These are phyloP conservation scores for Mesoligia furuncula DNA, from an alignment of 2,888 invertebrate species.

Conservation along the genomic window DNA sequence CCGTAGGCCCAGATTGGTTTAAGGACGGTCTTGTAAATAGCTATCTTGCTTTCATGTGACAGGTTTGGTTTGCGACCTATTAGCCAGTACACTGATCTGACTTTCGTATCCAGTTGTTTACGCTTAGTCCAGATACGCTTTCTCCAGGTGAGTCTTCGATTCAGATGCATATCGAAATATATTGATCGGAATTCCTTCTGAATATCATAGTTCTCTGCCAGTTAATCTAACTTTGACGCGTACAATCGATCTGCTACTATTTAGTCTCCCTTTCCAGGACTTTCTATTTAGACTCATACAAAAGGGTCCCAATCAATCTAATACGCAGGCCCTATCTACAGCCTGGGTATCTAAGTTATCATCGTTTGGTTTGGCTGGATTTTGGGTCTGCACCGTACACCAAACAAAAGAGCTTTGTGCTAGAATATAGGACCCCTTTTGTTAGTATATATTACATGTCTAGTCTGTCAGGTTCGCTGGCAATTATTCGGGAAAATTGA, in stretches of 20 bases:
- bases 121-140: too few relatives aligned
- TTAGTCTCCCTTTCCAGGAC: constrained; percentile 10
- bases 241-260: constrained; percentile 2
- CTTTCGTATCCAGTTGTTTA: too few relatives aligned
- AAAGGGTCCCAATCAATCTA: constrained; percentile 13
- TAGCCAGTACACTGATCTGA: too few relatives aligned
- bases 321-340: constrained; percentile 1
- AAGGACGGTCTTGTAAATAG: too few relatives aligned
- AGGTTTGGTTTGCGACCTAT: too few relatives aligned
- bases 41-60: too few relatives aligned
- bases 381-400: constrained; percentile 16
- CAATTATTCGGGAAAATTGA: constrained; percentile 26
- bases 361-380: constrained; percentile 31
- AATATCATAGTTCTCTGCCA: too few relatives aligned
- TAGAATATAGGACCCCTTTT: constrained; percentile 29
- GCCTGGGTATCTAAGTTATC: constrained; percentile 25
- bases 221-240: neutral
- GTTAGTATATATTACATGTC: constrained; percentile 34
- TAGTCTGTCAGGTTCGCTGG: neutral
- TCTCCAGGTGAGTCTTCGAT: too few relatives aligned
- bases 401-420: constrained; percentile 48
- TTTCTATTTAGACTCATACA: constrained; percentile 7
- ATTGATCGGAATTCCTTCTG: too few relatives aligned
- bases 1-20: too few relatives aligned
- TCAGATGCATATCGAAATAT: too few relatives aligned